Evolutionary conservation across 1,140 invertebrate genomes (phyloP), one percentile per base, ranked within the genome.

Genomic region (Drosophila pallidifrons): DNA sequence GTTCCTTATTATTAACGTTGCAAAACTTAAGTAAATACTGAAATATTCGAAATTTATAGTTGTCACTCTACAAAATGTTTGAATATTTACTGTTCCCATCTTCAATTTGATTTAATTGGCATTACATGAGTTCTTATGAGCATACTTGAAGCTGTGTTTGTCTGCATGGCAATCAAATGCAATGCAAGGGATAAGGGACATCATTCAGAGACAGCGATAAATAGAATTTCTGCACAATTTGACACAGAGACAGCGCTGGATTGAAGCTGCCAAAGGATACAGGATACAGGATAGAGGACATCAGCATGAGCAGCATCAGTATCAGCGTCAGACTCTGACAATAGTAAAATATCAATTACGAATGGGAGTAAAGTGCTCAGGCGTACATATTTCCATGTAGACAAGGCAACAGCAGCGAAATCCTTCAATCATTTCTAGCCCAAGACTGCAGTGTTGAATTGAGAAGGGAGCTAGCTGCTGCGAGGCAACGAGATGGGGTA

Each of bases 271-370:
- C 47, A n/a, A 25, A 64, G 47, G 49, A 52, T n/a, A 49, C 30
- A 25, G 38, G 13, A 10, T 15, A n/a, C 30, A 51, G 65, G 2
- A 35, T 54, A 16, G 35, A 20, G 47, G 30, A 51, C 61, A 49
- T 79, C 30, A 70, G 72, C 41, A 57, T 15, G 30, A 51, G 35
- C 60, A 67, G 77, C 70, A 57, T 43, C 41, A 43, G 41, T n/a
- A 13, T 38, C n/a, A 10, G 32, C 30, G 32, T 16, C 32, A 38
- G 30, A 38, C 35, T 57, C 54, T 20, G 35, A 86, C 83, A 87
- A 88, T 88, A 82, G 82, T 77, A 82, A 87, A 88, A 87, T 87
- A 87, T 87, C 82, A 87, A 87, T 87, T 87, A 87, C 82, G 73
- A 49, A 82, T 86, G 60, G 74, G 73, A 79, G 83, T 65, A 82